Base-by-base conservation (phyloP, 2,888 invertebrate species). In the Trisateles emortualis region DNA sequence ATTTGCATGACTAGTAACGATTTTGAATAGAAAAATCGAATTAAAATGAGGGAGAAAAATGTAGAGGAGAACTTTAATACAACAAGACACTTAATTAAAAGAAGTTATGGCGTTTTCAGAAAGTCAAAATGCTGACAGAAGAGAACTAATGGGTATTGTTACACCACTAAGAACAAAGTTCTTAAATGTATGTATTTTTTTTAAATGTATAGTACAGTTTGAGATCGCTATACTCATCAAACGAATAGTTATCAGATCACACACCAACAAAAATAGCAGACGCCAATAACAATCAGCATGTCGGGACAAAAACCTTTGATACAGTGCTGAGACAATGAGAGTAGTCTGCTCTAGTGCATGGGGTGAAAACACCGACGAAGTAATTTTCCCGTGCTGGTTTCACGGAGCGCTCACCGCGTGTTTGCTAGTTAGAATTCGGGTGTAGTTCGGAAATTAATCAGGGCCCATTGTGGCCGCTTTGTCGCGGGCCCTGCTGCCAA, bases 361-460 rank as follows among this genome's bases (percentile, higher is more conserved):
- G 69, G 70, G 70, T 73, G 76, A 76, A n/a, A 82, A 80, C 78
- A 80, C 66, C 75, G 72, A 50, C 81, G 74, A 79, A 85, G 84
- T 87, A 84, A 88, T 87, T 87, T 84, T 74, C 80, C 72, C 83
- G 77, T 75, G 70, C 79, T 75, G 78, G 79, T 81, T 83, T 80
- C 83, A 78, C 75, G 74, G 76, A 77, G 78, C 65, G 64, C 49
- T 72, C 81, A 81, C 79, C 83, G 83, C 87, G 83, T 89, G 88
- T 90, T 90, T 88, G 87, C 86, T 87, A 87, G 89, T 90, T 90
- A 88, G 89, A 86, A 90, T 91, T 91, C 90, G 92, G 90, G 83
- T 83, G 87, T 85, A 90, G 92, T 92, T 90, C 88, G 89, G 86
- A 92, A 91, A 92, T 92, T 92, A 91, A 92, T 92, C 92, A 92